phyloP scores from a whole-genome alignment of 2,888 invertebrate genomes.

The Branchipolynoe longqiensis region DNA sequence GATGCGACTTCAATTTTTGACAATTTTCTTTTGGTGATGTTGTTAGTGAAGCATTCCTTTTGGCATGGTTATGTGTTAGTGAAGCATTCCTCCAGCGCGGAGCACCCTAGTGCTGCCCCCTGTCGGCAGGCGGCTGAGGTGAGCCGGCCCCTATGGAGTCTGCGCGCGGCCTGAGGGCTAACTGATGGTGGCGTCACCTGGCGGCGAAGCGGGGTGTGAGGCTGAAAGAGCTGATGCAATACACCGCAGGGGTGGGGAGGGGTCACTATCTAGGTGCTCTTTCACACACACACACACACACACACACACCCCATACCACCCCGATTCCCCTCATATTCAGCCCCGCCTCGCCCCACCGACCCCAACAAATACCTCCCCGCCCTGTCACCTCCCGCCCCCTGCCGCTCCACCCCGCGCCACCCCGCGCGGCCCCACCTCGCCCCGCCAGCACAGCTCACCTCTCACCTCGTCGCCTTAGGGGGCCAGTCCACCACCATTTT shows the following conservation, averaged over 20 bases:
- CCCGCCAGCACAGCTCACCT: background rate
- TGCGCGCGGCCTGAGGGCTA: slow-evolving; percentile 31
- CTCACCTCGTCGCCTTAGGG: too few relatives aligned
- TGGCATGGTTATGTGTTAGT: too few relatives aligned
- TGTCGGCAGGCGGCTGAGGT: slow-evolving; percentile 4
- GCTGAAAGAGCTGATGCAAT: background rate
- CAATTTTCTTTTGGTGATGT: too few relatives aligned
- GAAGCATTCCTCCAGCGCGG: too few relatives aligned
- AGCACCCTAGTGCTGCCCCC: slow-evolving; percentile 5
- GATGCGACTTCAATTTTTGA: too few relatives aligned
- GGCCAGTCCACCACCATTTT: too few relatives aligned
- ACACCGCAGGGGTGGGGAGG: background rate
- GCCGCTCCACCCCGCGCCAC: slow-evolving; percentile 14
- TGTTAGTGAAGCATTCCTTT: too few relatives aligned
- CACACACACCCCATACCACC: too few relatives aligned
- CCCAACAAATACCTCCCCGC: too few relatives aligned
- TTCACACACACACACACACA: background rate
- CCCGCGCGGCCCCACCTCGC: background rate
- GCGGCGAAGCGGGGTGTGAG: too few relatives aligned
- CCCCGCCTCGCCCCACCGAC: too few relatives aligned
- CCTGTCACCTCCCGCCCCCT: slow-evolving; percentile 14
- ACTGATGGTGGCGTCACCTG: slow-evolving; percentile 51
- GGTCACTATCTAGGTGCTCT: slow-evolving; percentile 1
- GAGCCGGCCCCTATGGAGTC: slow-evolving; percentile 37
- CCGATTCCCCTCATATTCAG: too few relatives aligned